Evolutionary conservation across 2,797 vertebrate genomes (phyloP).

Genomic region (Aldrovandia affinis): DNA sequence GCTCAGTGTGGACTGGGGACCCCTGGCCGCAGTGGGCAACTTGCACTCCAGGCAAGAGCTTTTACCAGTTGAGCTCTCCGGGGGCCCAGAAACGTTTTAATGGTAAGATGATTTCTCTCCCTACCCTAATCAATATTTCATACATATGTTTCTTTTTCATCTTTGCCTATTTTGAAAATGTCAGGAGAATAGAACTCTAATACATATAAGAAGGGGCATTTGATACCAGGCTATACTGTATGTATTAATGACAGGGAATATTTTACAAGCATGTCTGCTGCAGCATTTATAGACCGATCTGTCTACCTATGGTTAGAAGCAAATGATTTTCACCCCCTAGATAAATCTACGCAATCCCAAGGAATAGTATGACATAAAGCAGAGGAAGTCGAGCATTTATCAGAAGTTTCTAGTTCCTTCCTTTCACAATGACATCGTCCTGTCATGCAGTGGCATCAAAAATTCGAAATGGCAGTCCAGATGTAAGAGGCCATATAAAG

Average conservation of each 20-base stretch:
- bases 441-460: background rate
- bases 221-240: background rate
- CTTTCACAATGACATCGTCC: background rate
- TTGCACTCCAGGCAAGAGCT: too few species aligned
- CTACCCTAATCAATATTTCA: slow-evolving; percentile 5
- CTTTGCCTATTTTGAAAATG: background rate
- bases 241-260: background rate
- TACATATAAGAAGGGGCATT: background rate
- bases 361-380: slow-evolving; percentile 13
- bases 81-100: background rate
- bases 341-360: background rate
- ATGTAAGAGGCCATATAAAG: background rate
- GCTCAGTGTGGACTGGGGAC: too few species aligned
- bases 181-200: background rate
- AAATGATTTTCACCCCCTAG: background rate
- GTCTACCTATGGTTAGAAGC: background rate
- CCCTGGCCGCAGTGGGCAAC: too few species aligned
- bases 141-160: background rate
- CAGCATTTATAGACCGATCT: background rate
- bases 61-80: too few species aligned
- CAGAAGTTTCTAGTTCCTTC: background rate
- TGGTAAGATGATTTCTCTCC: background rate
- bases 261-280: slow-evolving; percentile 1
- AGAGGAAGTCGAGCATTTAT: background rate
- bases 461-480: background rate